These are phyloP conservation scores for Pristionchus exspectatus DNA, from an alignment of 2,888 invertebrate genomes.

Conservation along the genomic window DNA sequence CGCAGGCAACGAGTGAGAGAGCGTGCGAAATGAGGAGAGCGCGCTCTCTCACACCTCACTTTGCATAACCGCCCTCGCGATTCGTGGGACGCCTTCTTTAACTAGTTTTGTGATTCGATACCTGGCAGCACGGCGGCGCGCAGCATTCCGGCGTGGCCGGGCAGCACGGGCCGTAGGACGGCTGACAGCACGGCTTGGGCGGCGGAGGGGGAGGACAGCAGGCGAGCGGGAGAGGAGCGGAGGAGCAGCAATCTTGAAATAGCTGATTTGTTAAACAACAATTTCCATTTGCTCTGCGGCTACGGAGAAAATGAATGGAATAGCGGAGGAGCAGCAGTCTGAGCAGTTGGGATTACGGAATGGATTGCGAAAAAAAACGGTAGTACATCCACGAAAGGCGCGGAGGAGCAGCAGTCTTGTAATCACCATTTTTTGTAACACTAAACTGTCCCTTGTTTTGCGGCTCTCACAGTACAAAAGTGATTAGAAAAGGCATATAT, in stretches of 20 bases:
- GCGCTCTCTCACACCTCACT: too few species aligned
- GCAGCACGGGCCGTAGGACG: constrained; percentile 74
- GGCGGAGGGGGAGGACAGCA: constrained; percentile 76
- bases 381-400: constrained; percentile 58
- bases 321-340: too few species aligned
- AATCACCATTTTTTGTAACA: too few species aligned
- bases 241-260: constrained; percentile 27
- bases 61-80: too few species aligned
- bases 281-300: too few species aligned
- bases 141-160: constrained; percentile 74
- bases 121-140: constrained; percentile 69
- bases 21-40: too few species aligned
- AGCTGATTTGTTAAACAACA: too few species aligned
- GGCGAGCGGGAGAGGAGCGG: constrained; percentile 71
- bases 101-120: neutral
- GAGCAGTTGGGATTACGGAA: neutral
- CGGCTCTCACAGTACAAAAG: too few species aligned
- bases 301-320: too few species aligned
- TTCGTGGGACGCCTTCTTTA: too few species aligned
- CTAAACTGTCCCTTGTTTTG: too few species aligned
- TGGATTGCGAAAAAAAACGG: neutral
- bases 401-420: constrained; percentile 49
- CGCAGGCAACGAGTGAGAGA: too few species aligned
- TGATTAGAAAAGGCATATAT: neutral
- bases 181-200: constrained; percentile 73